Percentiles rank a stretch among this genome's conserved stretches.
phyloP scores from a whole-genome alignment of 2,113 vertebrate genomes.

The Nanorana parkeri region DNA sequence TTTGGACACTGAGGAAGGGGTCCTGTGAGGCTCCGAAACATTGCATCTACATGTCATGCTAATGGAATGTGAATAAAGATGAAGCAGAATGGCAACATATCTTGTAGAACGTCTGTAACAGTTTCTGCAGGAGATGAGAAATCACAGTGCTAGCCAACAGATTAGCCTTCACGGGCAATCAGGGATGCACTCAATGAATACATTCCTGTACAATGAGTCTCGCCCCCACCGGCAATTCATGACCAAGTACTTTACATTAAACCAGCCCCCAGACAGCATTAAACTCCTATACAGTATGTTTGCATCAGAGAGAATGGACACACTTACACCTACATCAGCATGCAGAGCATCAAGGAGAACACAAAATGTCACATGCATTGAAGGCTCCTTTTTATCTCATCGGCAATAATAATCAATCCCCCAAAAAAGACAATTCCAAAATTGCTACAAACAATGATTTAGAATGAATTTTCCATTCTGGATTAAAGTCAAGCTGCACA shows the following conservation, averaged over 20 bases:
- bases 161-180: slow-evolving; percentile 16
- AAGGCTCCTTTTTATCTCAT: too few relatives aligned
- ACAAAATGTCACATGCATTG: background rate
- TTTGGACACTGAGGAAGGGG: too few relatives aligned
- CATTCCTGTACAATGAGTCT: slow-evolving; percentile 22
- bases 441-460: too few relatives aligned
- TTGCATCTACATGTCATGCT: too few relatives aligned
- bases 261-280: background rate
- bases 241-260: background rate
- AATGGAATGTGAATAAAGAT: too few relatives aligned
- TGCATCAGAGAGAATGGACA: background rate
- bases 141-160: slow-evolving; percentile 3
- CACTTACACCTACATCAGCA: background rate
- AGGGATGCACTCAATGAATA: slow-evolving; percentile 20
- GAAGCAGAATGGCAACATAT: too few relatives aligned
- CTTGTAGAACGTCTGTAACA: too few relatives aligned
- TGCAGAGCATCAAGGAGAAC: background rate
- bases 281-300: background rate
- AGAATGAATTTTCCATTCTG: background rate
- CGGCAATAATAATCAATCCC: too few relatives aligned
- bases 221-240: background rate
- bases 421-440: too few relatives aligned
- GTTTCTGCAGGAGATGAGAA: background rate
- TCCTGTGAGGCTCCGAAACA: too few relatives aligned
- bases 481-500: background rate